Evolutionary conservation across 2,797 vertebrate species (phyloP), one percentile per base, ranked within the genome.

Genomic region (Chrysocyon brachyurus): DNA sequence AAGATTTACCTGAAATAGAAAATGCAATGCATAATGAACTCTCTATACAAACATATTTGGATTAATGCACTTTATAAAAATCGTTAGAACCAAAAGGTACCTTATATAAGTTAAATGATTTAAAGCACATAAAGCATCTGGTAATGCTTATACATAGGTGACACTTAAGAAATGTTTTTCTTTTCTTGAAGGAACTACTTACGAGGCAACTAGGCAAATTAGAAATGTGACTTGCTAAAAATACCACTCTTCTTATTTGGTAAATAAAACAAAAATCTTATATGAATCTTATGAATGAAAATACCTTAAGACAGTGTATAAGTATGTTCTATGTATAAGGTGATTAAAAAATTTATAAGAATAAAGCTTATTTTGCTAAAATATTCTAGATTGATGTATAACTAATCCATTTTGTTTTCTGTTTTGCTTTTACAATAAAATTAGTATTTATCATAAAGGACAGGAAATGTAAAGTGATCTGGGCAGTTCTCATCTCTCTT

Each of bases 221-320:
- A 79, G 52, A 84, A 91, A 70, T 52, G 5, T 22, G 91, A 95
- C 40, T 73, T 81, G 79, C 40, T 90, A 11, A 75, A 79, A 93
- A 8, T 91, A 52, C 16, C 33, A 83, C 6, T 57, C 68, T 91
- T 87, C 70, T 52, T 85, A 72, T 84, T 73, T 88, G 22, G 78
- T 73, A 88, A 87, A 66, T 68, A 57, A 68, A 84, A 63, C 11
- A 63, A 85, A 90, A 63, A 26, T 46, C 12, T 59, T 72, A 16
- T 79, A 16, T 75, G 72, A 49, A 26, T 90, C n/a, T 79, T 86
- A 24, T 46, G n/a, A 96, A 57, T 96, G 52, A 64, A 84, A 86
- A 79, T 82, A 86, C 21, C 24, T 86, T 73, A 93, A 77, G 59
- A 61, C 24, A 85, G 33, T 56, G 33, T n/a, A 70, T 15, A 77